Base-by-base conservation (phyloP, 1,140 invertebrate species). In the Trichonephila clavata region DNA sequence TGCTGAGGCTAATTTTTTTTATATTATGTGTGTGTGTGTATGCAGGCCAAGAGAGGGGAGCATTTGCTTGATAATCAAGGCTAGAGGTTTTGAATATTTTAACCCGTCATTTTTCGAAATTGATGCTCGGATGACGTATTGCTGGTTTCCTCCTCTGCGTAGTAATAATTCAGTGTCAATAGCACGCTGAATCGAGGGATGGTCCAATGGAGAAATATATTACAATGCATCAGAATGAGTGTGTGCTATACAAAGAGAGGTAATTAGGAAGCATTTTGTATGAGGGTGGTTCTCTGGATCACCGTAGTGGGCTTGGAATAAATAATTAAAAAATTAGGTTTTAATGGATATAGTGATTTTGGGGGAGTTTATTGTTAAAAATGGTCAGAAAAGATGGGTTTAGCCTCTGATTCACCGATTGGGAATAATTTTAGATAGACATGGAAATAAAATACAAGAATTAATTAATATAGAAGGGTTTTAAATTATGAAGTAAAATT, bases 1-100 rank as follows among this genome's bases (percentile, higher is more conserved):
- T 50, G 50, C 7, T 59, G 16, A 43, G 60, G 59, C 61, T 87
- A 65, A 63, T 87, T 87, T 87, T 87, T 61, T 65, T 59, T 59
- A 21, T 84, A 27, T 24, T 59, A 43, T 24, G n/a, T 57, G 27
- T 32, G 18, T 27, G 24, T 18, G 32, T 18, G 24, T 18, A 18
- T 18, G 24, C 71, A 77, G 27, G 24, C 18, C 24, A 32, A 13
- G 71, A 32, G 27, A 5, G 27, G 71, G 71, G 21, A 60, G 83
- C 83, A 84, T 59, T 84, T 84, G 83, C 57, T n/a, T 84, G 83
- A 84, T 84, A 60, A 84, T 84, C 83, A 59, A 57, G 83, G 83
- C 83, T 60, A 57, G 83, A 39, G 83, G 83, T 60, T 84, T 84
- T 84, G 83, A 84, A 84, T 84, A 84, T 84, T 84, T 84, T 84